Evolutionary conservation across 2,888 invertebrate species (phyloP), one percentile per base, ranked within the genome.

Genomic region (Matsumyia berberina): DNA sequence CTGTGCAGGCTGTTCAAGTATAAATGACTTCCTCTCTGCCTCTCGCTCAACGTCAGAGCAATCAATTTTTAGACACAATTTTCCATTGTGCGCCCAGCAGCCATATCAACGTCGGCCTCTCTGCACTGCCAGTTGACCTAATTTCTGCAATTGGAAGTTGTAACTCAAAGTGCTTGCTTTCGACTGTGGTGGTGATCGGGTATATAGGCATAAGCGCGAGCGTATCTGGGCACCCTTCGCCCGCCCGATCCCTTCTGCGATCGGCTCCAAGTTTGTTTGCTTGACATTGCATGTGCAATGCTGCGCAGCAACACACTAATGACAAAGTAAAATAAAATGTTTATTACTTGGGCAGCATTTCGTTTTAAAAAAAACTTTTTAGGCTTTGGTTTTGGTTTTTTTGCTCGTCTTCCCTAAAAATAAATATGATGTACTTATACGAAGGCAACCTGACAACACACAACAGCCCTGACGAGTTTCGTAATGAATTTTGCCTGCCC

Each of bases 61-160:
- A 82, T 77, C 78, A 82, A 72, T 79, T 79, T 83, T 83, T 69
- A 79, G 83, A 79, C 67, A 79, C 79, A 55, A 73, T 73, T 73
- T 79, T 42, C 17, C 55, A 62, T 73, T 79, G 55, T 72, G 58
- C 31, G 58, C 79, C 79, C 79, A 53, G 67, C 66, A 78, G 78
- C 72, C 78, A 69, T 79, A 79, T 83, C 73, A 79, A 73, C 78
- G 57, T 53, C 60, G 29, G 15, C 76, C 55, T 35, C 19, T 67
- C 46, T 64, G 81, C 86, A 62, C 74, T 87, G 87, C 88, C 88
- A 88, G 89, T 88, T 91, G 90, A 91, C 90, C 90, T 86, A 90
- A 90, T 91, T 90, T 90, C 88, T 86, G 82, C 77, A 88, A 83
- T 78, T 83, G 83, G 83, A 83, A 83, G 79, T 79, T 79, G 83